phyloP scores from a whole-genome alignment of 2,113 vertebrate species.

The Bolborhynchus lineola region DNA sequence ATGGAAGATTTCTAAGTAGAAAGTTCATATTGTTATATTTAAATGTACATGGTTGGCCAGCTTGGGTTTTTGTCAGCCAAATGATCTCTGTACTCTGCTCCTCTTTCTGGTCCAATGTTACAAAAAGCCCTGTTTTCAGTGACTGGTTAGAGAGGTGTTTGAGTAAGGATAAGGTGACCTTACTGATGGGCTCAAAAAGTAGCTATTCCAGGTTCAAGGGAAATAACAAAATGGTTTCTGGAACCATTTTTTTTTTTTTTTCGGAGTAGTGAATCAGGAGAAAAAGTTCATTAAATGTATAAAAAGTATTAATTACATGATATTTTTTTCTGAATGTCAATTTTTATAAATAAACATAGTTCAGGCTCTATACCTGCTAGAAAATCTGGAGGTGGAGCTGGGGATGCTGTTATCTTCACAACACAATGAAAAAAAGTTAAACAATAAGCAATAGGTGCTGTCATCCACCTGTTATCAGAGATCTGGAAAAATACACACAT shows the following conservation, averaged over 20 bases:
- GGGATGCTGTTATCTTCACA: background rate
- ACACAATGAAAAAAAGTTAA: conserved; percentile 32
- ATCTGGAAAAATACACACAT: conserved; percentile 46
- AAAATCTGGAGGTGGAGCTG: background rate
- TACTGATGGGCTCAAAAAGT: background rate
- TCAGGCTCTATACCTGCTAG: background rate
- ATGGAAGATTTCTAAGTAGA: background rate
- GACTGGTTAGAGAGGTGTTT: background rate
- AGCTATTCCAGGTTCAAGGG: background rate
- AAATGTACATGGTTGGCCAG: background rate
- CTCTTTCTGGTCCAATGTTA: background rate
- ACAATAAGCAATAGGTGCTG: background rate
- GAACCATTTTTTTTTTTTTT: background rate
- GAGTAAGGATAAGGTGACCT: background rate
- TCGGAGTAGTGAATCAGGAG: background rate
- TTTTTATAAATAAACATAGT: background rate
- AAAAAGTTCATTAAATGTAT: background rate
- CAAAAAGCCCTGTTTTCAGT: background rate
- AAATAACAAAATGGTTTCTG: background rate
- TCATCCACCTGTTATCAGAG: background rate
- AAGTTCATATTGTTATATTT: background rate
- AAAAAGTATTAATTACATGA: background rate
- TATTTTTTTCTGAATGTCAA: background rate
- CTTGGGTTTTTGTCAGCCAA: background rate
- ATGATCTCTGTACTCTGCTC: background rate